Conservation (phyloP, 2,113 vertebrate genomes). For the Tragulus kanchil region DNA sequence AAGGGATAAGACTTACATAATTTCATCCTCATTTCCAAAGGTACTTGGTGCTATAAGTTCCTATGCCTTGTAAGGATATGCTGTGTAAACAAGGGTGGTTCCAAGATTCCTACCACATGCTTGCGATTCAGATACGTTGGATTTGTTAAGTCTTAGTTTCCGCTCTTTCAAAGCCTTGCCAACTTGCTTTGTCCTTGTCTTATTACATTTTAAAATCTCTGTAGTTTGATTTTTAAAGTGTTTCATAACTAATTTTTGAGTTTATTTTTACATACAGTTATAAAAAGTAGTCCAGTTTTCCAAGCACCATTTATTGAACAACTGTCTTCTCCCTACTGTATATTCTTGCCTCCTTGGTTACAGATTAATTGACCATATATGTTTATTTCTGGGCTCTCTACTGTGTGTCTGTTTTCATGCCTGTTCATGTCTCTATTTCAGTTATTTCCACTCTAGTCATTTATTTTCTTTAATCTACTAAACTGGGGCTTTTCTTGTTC, state of each 20-base stretch:
- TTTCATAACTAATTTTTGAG: background rate
- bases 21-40: conserved; percentile 2
- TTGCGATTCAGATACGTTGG: background rate
- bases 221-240: background rate
- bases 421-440: background rate
- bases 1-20: background rate
- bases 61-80: background rate
- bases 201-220: background rate
- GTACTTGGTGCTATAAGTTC: background rate
- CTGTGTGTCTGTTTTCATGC: background rate
- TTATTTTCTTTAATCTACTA: background rate
- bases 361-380: background rate
- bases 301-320: background rate
- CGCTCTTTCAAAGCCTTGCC: background rate
- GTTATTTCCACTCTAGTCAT: background rate
- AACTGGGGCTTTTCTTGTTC: background rate
- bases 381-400: background rate
- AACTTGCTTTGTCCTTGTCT: background rate
- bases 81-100: background rate
- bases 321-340: background rate
- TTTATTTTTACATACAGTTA: background rate
- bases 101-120: background rate
- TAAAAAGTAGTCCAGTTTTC: background rate
- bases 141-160: background rate
- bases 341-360: background rate